Evolutionary conservation across 2,797 vertebrate genomes (phyloP), one percentile per base, ranked within the genome.

Genomic region (Pangasius krempfi): DNA sequence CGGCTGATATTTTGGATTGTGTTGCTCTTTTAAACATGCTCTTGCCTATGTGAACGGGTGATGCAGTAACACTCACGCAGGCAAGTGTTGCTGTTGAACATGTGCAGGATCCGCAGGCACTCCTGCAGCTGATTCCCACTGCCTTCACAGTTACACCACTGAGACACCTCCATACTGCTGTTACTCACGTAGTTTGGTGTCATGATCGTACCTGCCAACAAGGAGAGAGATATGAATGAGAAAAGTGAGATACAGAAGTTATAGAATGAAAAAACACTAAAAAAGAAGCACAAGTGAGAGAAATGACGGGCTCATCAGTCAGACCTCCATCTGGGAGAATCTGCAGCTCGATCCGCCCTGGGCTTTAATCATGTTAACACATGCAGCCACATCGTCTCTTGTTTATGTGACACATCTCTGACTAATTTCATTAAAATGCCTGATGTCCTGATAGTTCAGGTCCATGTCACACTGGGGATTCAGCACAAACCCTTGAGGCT

Each of bases 161-260:
- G 95, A 0, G 98, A 96, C 89, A 98, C 96, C 0, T 97, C 97
- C 81, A 94, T 94, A 3, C 97, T 99, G 94, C 94, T 94, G 92
- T 97, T 98, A 88, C 96, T 98, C 91, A 99, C 88, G 47, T 98
- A 99, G 95, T 99, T 99, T 76, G 98, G 98, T 13, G 98, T 99
- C 97, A 99, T 97, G 89, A 95, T 94, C 22, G 98, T 99, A 40
- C 98, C 98, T 99, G 91, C 18, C n/a, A 44, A 72, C 30, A 72
- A 44, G 40, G 54, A 7, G 52, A 82, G 60, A 79, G 33, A 50
- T 5, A 64, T 40, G 40, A 30, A 81, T 22, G 20, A 54, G 44
- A 56, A 44, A 20, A 25, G 14, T n/a, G 54, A 86, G 33, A 85
- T n/a, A 64, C 3, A 60, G 14, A 62, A 66, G 52, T 4, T 37